Conservation (phyloP, 2,888 invertebrate species). For the Pseudococcus longispinus region DNA sequence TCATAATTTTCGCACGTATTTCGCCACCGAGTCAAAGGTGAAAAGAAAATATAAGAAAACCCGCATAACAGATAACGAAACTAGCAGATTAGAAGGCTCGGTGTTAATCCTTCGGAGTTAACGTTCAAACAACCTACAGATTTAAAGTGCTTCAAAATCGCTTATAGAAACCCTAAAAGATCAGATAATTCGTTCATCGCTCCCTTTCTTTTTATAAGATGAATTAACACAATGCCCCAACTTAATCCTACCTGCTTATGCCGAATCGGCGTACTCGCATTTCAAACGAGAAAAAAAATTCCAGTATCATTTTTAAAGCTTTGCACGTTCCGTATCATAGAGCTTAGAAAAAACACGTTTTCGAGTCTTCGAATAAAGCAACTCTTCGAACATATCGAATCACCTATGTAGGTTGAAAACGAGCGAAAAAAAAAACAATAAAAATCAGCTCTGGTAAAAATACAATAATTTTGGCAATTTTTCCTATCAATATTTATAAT, state of each 20-base stretch:
- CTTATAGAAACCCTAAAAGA: constrained; percentile 32
- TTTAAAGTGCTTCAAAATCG: constrained; percentile 29
- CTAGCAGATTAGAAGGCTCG: constrained; percentile 17
- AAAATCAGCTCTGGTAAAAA: background rate
- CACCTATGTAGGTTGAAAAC: background rate
- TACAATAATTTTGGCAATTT: constrained; percentile 31
- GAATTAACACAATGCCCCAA: constrained; percentile 7
- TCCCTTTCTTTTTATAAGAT: background rate
- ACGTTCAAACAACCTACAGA: background rate
- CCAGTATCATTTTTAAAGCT: background rate
- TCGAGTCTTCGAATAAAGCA: background rate
- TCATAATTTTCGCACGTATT: background rate
- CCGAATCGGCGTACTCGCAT: background rate
- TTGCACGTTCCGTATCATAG: background rate
- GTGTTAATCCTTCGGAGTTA: constrained; percentile 4
- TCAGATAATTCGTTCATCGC: constrained; percentile 25
- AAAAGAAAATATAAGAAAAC: background rate
- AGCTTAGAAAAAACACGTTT: background rate
- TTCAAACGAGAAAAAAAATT: background rate
- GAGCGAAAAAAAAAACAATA: background rate
- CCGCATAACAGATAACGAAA: background rate
- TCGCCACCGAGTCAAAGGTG: background rate
- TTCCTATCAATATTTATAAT: constrained; percentile 36
- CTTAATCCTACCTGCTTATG: background rate
- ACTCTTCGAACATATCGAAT: background rate